Evolutionary conservation across 2,797 vertebrate genomes (phyloP), one percentile per base, ranked within the genome.

Genomic region (Eupleurogrammus muticus): DNA sequence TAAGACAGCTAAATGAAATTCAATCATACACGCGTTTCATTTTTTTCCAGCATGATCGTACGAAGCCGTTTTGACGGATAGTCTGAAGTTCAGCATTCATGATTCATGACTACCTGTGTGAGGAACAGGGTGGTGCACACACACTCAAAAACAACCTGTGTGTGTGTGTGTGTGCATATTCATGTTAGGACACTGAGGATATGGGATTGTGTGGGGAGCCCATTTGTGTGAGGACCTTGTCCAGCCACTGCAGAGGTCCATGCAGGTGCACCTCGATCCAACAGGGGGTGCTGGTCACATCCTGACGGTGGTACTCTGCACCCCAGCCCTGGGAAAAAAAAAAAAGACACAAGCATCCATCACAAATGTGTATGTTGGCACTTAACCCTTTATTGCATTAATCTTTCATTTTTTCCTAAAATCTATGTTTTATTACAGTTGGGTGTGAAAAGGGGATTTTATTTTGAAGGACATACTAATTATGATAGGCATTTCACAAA

Each of bases 181-280:
- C 21, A 5, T 77, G 84, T 95, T 97, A 99, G 5, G 97, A 99
- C 83, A 99, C 97, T 1, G 97, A 99, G 23, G 98, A 99, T 79
- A 99, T 98, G 0, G 97, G 97, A 79, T 97, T 98, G 88, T 99
- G 97, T 1, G 97, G 97, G 5, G 98, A 99, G 57, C 98, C 97
- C 97, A 99, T 99, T 86, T 99, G 98, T 14, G 97, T 99, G 75
- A 99, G 94, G 74, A 99, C 98, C 89, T 99, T 99, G 92, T 99
- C 98, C 91, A 99, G 82, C 98, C 98, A 99, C 89, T 99, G 98
- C 82, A 99, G 91, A 0, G 98, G 98, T 59, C 97, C 98, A 0
- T 99, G 97, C 75, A 99, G 95, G 54, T 99, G 98, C 38, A 99
- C 96, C 92, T 99, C 98, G 38, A 99, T 98, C 97, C 98, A 99